These are phyloP conservation scores for Perdix hodgsoniae DNA, from an alignment of 2,797 vertebrate genomes.

Conservation along the genomic window DNA sequence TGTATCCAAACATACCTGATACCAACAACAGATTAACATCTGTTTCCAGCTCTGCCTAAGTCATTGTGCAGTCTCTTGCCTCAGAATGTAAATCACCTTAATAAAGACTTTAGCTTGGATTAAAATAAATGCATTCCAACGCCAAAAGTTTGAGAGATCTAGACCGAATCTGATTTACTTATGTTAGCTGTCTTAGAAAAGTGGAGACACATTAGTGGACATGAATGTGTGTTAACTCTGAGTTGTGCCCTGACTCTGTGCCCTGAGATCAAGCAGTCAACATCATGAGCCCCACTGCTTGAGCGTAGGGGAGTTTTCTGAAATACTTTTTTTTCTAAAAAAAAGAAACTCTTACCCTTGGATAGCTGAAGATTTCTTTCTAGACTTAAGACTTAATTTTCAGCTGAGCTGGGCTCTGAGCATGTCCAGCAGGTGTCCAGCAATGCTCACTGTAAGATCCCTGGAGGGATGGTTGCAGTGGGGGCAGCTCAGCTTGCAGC, in stretches of 20 bases:
- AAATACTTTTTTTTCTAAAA: background rate
- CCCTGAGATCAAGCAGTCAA: background rate
- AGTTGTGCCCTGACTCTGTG: background rate
- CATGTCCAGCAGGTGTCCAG: background rate
- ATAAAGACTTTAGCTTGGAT: background rate
- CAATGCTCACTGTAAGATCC: accelerated
- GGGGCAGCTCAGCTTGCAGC: background rate
- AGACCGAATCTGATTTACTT: background rate
- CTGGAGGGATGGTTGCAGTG: background rate
- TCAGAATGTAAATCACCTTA: background rate
- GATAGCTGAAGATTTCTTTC: background rate
- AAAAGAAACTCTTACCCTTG: background rate
- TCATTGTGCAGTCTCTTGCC: background rate
- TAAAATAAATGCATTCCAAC: background rate
- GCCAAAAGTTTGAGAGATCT: background rate
- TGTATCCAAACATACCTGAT: background rate
- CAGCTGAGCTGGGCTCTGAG: background rate
- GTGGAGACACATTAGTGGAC: background rate
- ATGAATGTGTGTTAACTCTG: background rate
- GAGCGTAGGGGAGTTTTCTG: background rate
- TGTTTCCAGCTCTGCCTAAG: background rate
- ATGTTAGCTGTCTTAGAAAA: background rate
- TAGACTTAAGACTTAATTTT: background rate
- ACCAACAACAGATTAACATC: background rate
- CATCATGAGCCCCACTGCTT: background rate